Base-by-base conservation (phyloP, 2,888 invertebrate genomes). In the Diarsia rubi region DNA sequence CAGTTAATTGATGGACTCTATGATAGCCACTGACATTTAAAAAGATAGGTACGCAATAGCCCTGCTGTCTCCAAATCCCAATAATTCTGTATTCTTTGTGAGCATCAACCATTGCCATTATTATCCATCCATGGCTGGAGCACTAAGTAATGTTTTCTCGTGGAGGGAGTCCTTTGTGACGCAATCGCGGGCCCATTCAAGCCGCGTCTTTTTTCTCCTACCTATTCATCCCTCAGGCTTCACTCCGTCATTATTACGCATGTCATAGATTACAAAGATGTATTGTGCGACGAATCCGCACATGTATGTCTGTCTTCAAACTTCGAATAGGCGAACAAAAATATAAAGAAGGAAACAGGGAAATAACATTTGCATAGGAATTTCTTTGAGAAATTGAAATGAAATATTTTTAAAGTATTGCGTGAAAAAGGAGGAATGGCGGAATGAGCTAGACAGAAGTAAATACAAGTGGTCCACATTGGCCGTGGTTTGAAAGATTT, bases 101-200 rank as follows among this genome's bases (percentile, higher is more conserved):
- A 37, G 44, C 60, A 71, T n/a, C 24, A 73, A 31, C 69, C 79
- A 67, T 69, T 24, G 63, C 37, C 76, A 69, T 84, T 81, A 81
- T 76, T 65, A 65, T 44, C 63, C 60, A 52, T 73, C 81, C 57
- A 70, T 60, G 52, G 72, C 64, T 69, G 44, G 57, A 70, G 65
- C 76, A 70, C 84, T 86, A 85, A 85, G 90, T 89, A 91, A 91
- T 90, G 88, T 90, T 90, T 90, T 86, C 84, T 78, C 86, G 71
- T 84, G 81, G 74, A 82, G 75, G 79, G 59, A 74, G 37, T 72
- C 79, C 89, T 92, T 93, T 92, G 91, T 91, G 75, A 72, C 75
- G 83, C 88, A 91, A 93, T 92, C 91, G 88, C 83, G 75, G 82
- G 86, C 84, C 90, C 86, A 90, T 93, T 91, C 91, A 92, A 85